phyloP scores from a whole-genome alignment of 2,797 vertebrate genomes.

The Sebastes flavidus region DNA sequence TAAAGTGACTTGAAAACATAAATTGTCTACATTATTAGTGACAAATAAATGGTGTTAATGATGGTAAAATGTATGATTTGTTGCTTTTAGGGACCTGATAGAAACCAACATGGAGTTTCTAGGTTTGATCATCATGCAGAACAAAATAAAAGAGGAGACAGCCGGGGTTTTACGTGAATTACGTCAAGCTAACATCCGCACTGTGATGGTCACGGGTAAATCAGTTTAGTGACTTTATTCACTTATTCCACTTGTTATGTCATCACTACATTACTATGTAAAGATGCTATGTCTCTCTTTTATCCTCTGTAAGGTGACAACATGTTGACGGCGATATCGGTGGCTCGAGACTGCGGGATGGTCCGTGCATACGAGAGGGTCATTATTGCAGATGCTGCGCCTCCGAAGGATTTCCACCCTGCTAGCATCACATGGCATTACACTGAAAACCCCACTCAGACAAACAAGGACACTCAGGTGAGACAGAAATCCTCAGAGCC shows the following conservation, averaged over 20 bases:
- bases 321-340: constrained; percentile 96
- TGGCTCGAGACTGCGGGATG: constrained; percentile 97
- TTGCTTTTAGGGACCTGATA: constrained; percentile 86
- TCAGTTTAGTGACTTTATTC: background rate
- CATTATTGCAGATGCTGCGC: constrained; percentile 92
- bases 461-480: constrained; percentile 71
- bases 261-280: background rate
- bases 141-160: constrained; percentile 95
- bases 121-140: constrained; percentile 97
- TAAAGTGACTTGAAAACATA: background rate
- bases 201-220: constrained; percentile 97
- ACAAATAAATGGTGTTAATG: background rate
- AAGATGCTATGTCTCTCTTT: background rate
- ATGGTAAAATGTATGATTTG: constrained; percentile 22
- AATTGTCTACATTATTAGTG: background rate
- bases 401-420: constrained; percentile 90
- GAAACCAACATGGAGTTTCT: constrained; percentile 97
- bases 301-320: constrained; percentile 89
- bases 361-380: constrained; percentile 90
- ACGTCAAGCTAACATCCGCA: constrained; percentile 92
- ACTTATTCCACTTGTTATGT: background rate
- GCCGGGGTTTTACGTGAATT: constrained; percentile 89
- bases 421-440: constrained; percentile 95
- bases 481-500: background rate
- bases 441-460: constrained; percentile 81